A percentile compares a stretch with the other conserved stretches of the same genome.
These are phyloP conservation scores for Polyommatus icarus DNA, from an alignment of 2,888 invertebrate genomes.

Conservation along the genomic window DNA sequence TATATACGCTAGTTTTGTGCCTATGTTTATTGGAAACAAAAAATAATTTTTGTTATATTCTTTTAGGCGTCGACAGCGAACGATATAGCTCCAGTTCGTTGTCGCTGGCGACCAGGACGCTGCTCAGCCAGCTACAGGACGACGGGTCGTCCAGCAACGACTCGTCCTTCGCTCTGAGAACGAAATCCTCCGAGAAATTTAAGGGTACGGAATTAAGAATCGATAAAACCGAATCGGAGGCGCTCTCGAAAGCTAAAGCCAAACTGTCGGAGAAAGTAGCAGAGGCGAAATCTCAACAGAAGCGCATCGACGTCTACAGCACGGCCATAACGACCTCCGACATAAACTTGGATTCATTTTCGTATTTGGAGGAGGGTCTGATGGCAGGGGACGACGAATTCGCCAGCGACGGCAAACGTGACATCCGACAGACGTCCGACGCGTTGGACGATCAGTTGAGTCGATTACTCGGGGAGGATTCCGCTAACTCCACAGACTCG, in stretches of 20 bases:
- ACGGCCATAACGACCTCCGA: conserved; percentile 76
- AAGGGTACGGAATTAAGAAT: conserved; percentile 55
- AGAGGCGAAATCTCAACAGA: conserved; percentile 66
- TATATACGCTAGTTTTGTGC: conserved; percentile 41
- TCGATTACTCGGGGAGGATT: conserved; percentile 65
- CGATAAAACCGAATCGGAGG: conserved; percentile 65
- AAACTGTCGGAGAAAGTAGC: conserved; percentile 71
- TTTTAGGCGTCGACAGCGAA: conserved; percentile 70
- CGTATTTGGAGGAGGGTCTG: conserved; percentile 74
- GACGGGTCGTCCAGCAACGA: conserved; percentile 78
- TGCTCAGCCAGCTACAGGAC: conserved; percentile 77
- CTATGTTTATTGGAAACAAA: conserved; percentile 19
- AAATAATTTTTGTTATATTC: conserved; percentile 35
- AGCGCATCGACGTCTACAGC: conserved; percentile 77
- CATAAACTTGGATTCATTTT: conserved; percentile 77
- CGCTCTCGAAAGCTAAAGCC: conserved; percentile 67
- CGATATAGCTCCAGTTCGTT: conserved; percentile 65
- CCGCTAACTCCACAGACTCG: conserved; percentile 61
- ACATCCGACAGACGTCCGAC: conserved; percentile 49
- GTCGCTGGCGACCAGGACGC: conserved; percentile 68
- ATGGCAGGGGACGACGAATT: conserved; percentile 73
- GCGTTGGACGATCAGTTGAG: conserved; percentile 62
- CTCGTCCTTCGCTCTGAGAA: conserved; percentile 70
- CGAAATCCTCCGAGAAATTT: conserved; percentile 53
- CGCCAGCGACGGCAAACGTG: conserved; percentile 54